phyloP scores from a whole-genome alignment of 2,797 vertebrate genomes.

The Perodicticus potto region DNA sequence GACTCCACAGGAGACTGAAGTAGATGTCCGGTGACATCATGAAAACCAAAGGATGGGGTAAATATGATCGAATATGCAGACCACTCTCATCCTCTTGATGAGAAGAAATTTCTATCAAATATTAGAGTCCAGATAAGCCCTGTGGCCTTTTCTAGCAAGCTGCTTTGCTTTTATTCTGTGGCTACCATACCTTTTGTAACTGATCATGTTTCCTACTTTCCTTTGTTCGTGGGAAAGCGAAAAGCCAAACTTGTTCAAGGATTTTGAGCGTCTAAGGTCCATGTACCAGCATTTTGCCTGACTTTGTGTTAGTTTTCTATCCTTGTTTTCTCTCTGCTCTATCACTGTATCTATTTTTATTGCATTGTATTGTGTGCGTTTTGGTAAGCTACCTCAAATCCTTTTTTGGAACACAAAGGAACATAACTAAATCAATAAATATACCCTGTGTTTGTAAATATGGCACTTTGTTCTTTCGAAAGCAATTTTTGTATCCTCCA shows the following conservation, averaged over 20 bases:
- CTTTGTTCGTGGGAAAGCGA: slow-evolving; percentile 8
- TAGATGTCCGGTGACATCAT: not conserved
- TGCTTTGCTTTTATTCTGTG: not conserved
- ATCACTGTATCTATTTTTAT: slow-evolving; percentile 67
- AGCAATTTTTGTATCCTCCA: slow-evolving; percentile 38
- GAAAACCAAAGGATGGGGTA: not conserved
- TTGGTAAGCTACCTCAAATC: slow-evolving; percentile 62
- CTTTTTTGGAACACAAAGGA: slow-evolving; percentile 64
- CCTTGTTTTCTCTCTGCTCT: slow-evolving; percentile 1
- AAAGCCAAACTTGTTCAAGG: not conserved
- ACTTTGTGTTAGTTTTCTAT: slow-evolving; percentile 48
- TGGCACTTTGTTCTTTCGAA: slow-evolving; percentile 47
- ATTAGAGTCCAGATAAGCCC: not conserved
- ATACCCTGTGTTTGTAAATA: slow-evolving; percentile 68
- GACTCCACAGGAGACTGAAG: not conserved
- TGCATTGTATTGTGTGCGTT: not conserved
- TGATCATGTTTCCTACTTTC: not conserved
- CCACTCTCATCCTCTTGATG: not conserved
- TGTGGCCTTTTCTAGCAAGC: not conserved
- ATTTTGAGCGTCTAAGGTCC: not conserved
- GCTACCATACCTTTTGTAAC: not conserved
- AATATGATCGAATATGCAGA: not conserved
- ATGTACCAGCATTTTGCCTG: not conserved
- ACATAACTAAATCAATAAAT: slow-evolving; percentile 72
- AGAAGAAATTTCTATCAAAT: not conserved